Percentiles rank a stretch among this genome's conserved stretches.
Evolutionary conservation across 1,140 invertebrate species (phyloP).

Genomic region (Aphis craccivora): DNA sequence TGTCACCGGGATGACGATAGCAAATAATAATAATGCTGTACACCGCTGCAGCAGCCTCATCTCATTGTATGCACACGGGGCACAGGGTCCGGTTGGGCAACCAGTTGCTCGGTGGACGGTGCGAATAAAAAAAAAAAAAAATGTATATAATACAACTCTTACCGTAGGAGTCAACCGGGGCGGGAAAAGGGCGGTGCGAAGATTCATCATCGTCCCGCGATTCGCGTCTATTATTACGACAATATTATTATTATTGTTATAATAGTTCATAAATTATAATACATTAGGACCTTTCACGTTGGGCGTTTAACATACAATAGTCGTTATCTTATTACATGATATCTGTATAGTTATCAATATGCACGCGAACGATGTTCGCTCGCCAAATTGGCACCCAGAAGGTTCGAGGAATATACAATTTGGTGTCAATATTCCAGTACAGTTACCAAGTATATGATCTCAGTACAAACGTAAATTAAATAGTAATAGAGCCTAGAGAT

Average conservation of each 20-base stretch:
- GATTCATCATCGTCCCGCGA: not conserved
- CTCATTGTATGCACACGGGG: not conserved
- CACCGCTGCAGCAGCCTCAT: not conserved
- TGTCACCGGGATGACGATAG: not conserved
- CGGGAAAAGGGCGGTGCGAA: not conserved
- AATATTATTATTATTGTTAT: not conserved
- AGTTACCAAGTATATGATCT: too few relatives aligned
- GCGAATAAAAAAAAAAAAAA: not conserved
- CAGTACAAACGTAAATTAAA: too few relatives aligned
- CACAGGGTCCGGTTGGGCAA: slow-evolving; percentile 2
- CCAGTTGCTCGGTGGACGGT: not conserved
- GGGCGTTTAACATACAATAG: not conserved
- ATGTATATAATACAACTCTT: not conserved
- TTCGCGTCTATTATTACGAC: not conserved
- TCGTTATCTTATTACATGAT: not conserved
- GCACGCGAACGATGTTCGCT: too few relatives aligned
- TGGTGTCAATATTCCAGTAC: not conserved
- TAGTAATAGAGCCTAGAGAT: too few relatives aligned
- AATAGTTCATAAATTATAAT: not conserved
- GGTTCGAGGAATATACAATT: not conserved
- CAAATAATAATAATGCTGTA: not conserved
- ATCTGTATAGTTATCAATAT: not conserved
- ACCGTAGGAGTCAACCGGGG: not conserved
- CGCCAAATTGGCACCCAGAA: not conserved
- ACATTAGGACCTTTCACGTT: not conserved